A percentile compares a stretch with the other conserved stretches of the same genome.
These are phyloP conservation scores for Sterna hirundo DNA, from an alignment of 2,113 vertebrate species.

Conservation along the genomic window DNA sequence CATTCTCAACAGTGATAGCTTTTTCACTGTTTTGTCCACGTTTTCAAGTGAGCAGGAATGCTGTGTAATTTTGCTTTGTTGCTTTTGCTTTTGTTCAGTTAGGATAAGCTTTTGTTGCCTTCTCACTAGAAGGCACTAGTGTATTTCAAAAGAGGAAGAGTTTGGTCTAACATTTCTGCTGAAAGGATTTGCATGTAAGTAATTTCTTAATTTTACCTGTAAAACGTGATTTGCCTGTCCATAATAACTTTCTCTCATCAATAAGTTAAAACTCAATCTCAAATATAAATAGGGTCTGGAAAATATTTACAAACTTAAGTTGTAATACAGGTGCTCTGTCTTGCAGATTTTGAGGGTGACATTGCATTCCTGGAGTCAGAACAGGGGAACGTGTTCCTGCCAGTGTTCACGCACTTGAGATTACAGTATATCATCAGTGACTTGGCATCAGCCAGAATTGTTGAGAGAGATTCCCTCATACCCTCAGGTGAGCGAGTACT, in stretches of 20 bases:
- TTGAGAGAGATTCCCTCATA: slow-evolving; percentile 90
- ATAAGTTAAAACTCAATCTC: not conserved
- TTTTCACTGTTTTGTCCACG: not conserved
- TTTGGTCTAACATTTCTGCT: not conserved
- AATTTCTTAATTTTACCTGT: not conserved
- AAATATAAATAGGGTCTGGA: not conserved
- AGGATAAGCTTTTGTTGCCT: not conserved
- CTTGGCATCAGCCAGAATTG: slow-evolving; percentile 89
- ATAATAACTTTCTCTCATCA: not conserved
- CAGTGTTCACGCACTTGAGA: slow-evolving; percentile 86
- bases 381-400: slow-evolving; percentile 79
- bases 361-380: slow-evolving; percentile 86
- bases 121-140: not conserved
- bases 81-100: not conserved
- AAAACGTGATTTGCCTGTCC: not conserved
- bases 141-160: not conserved
- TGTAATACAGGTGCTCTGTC: not conserved
- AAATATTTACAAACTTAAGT: fast-evolving
- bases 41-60: not conserved
- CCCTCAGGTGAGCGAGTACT: slow-evolving; percentile 79
- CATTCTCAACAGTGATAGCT: not conserved
- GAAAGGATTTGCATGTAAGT: not conserved
- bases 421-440: slow-evolving; percentile 97
- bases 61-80: not conserved
- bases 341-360: slow-evolving; percentile 80